phyloP scores from a whole-genome alignment of 2,113 vertebrate species.

The Crotophaga sulcirostris region DNA sequence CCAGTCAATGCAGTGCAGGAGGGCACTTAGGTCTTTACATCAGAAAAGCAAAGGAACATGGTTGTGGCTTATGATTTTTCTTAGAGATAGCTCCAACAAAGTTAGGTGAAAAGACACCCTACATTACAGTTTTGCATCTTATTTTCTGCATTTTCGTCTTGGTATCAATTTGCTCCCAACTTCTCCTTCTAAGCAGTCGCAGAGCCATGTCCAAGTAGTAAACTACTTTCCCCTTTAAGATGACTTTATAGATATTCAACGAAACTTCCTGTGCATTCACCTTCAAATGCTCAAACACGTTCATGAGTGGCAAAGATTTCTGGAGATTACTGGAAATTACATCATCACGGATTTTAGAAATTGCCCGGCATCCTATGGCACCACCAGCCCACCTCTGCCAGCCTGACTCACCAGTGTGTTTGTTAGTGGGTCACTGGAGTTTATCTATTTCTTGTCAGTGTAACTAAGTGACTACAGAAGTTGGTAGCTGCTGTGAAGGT shows the following conservation, averaged over 20 bases:
- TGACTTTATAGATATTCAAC: not conserved
- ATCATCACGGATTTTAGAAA: not conserved
- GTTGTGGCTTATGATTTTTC: not conserved
- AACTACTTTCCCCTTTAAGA: not conserved
- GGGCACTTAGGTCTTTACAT: not conserved
- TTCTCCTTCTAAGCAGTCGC: not conserved
- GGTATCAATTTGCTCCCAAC: not conserved
- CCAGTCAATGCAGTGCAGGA: not conserved
- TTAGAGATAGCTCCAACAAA: not conserved
- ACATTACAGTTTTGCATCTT: not conserved
- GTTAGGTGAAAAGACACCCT: not conserved
- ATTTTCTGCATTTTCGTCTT: not conserved
- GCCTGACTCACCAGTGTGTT: not conserved
- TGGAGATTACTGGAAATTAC: not conserved
- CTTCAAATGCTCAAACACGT: not conserved
- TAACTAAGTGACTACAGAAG: not conserved
- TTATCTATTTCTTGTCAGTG: not conserved
- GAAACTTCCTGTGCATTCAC: not conserved
- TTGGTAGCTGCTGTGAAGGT: not conserved
- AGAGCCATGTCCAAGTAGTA: not conserved
- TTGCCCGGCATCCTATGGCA: rapidly evolving
- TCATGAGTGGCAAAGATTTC: not conserved
- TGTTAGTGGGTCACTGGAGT: not conserved
- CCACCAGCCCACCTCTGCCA: not conserved
- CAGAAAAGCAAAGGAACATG: not conserved